Percentiles rank a stretch among this genome's conserved stretches.
Conservation (phyloP, 2,797 vertebrate genomes). For the Nyctibius grandis region DNA sequence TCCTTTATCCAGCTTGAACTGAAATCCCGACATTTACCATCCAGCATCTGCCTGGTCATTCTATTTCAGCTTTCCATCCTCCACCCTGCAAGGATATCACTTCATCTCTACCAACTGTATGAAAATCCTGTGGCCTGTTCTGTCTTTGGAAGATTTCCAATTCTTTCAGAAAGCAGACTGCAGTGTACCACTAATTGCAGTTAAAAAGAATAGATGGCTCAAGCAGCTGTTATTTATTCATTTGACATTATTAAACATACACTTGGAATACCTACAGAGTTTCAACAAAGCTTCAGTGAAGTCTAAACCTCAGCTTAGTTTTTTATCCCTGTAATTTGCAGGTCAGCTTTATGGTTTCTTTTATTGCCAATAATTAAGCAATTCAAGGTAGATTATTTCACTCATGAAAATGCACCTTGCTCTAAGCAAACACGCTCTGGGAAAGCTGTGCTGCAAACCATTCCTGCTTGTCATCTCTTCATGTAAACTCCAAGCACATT, state of each 20-base stretch:
- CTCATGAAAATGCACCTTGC: background rate
- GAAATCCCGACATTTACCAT: background rate
- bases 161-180: slow-evolving; percentile 25
- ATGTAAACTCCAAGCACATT: background rate
- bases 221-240: slow-evolving; percentile 53
- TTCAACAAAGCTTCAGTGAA: slow-evolving; percentile 49
- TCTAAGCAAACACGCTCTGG: background rate
- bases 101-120: background rate
- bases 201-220: slow-evolving; percentile 26
- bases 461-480: background rate
- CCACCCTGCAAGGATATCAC: background rate
- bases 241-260: slow-evolving; percentile 55
- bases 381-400: slow-evolving; percentile 40
- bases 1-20: background rate
- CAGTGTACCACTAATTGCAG: slow-evolving; percentile 43
- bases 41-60: background rate
- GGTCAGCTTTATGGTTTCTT: slow-evolving; percentile 12
- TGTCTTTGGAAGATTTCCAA: slow-evolving; percentile 32
- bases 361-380: slow-evolving; percentile 51
- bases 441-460: background rate
- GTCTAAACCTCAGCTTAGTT: slow-evolving; percentile 53
- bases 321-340: slow-evolving; percentile 54
- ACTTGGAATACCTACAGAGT: slow-evolving; percentile 33
- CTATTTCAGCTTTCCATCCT: background rate
- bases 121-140: background rate